These are phyloP conservation scores for Shargacucullia verbasci DNA, from an alignment of 2,888 invertebrate genomes.

Conservation along the genomic window DNA sequence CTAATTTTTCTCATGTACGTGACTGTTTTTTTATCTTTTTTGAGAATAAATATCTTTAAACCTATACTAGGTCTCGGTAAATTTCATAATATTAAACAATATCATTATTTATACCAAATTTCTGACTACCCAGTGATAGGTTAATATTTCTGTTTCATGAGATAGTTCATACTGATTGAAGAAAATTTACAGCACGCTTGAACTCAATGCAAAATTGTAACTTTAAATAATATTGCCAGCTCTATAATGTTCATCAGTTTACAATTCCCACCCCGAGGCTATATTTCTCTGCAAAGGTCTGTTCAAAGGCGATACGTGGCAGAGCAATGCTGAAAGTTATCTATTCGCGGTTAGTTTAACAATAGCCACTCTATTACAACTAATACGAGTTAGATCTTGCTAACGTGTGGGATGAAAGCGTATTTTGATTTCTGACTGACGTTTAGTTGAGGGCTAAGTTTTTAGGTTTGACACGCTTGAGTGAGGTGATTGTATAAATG, in stretches of 20 bases:
- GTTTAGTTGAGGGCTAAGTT: neutral
- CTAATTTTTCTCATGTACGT: too few relatives aligned
- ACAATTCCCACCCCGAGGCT: conserved; percentile 61
- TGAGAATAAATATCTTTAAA: too few relatives aligned
- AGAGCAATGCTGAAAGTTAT: conserved; percentile 62
- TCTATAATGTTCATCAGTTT: conserved; percentile 45
- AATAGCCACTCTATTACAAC: conserved; percentile 54
- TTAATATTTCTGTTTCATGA: too few relatives aligned
- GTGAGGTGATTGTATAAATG: neutral
- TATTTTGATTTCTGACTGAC: conserved; percentile 48
- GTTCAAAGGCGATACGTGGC: conserved; percentile 77
- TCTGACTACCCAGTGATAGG: too few relatives aligned
- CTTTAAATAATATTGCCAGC: neutral
- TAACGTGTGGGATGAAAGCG: conserved; percentile 37
- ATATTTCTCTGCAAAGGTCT: conserved; percentile 69
- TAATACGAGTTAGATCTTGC: conserved; percentile 41
- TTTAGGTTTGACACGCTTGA: conserved; percentile 2
- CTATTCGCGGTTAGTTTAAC: conserved; percentile 61
- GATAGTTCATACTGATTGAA: too few relatives aligned
- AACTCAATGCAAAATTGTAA: too few relatives aligned
- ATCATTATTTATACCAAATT: too few relatives aligned
- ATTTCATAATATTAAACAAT: too few relatives aligned
- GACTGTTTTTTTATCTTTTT: too few relatives aligned
- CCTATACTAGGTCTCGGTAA: too few relatives aligned
- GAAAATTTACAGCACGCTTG: too few relatives aligned